These are phyloP conservation scores for Callaeas wilsoni DNA, from an alignment of 2,113 vertebrate species.

Conservation along the genomic window DNA sequence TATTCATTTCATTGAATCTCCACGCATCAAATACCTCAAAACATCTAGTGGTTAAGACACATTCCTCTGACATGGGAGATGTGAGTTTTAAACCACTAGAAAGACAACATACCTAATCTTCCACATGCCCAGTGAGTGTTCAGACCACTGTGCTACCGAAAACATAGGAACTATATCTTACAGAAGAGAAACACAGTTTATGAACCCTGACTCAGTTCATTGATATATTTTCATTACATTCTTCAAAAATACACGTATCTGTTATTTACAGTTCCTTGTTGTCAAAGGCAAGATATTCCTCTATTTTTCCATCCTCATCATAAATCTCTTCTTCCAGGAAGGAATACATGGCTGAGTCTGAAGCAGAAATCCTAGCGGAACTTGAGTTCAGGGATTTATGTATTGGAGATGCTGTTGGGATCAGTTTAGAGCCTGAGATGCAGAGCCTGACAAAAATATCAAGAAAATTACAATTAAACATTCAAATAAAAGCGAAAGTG, in stretches of 20 bases:
- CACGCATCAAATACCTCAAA: background rate
- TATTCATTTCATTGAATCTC: background rate
- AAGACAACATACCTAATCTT: background rate
- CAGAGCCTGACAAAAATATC: constrained; percentile 63
- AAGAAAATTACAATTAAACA: background rate
- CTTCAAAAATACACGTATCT: background rate
- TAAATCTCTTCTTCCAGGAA: constrained; percentile 81
- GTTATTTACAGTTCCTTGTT: constrained; percentile 74
- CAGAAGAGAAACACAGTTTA: background rate
- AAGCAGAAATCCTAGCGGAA: background rate
- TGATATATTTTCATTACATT: background rate
- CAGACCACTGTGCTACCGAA: background rate
- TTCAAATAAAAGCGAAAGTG: background rate
- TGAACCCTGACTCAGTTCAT: background rate
- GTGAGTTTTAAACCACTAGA: background rate
- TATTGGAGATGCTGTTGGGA: constrained; percentile 33
- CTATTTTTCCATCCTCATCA: constrained; percentile 78
- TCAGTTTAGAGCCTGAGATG: constrained; percentile 74
- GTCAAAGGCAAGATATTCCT: constrained; percentile 86
- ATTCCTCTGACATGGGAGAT: background rate
- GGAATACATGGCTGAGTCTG: background rate
- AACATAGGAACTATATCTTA: background rate
- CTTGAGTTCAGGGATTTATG: background rate
- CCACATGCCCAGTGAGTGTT: background rate
- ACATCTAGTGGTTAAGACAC: background rate